Evolutionary conservation across 2,797 vertebrate species (phyloP).

Genomic region (Myioborus miniatus): DNA sequence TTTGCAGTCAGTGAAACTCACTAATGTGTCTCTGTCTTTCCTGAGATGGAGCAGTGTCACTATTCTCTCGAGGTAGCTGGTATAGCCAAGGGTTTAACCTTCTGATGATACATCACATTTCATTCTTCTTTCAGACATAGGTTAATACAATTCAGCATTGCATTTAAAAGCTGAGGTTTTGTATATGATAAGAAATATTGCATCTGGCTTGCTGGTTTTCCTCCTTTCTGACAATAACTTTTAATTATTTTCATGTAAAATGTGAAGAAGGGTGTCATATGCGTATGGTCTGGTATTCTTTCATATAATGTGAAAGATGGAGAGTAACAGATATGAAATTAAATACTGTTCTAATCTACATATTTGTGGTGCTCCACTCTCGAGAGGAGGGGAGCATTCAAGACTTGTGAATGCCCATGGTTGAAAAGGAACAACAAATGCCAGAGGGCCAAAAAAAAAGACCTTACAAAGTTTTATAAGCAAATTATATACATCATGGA

Average conservation of each 20-base stretch:
- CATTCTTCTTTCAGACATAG: neutral
- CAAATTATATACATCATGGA: neutral
- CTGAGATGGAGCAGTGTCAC: neutral
- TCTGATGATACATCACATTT: neutral
- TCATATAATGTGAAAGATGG: neutral
- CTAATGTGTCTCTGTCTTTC: neutral
- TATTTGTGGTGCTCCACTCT: neutral
- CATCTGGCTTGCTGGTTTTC: neutral
- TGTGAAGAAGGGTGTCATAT: neutral
- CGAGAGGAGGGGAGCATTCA: neutral
- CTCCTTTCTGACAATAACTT: neutral
- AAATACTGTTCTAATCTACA: neutral
- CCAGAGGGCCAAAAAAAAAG: neutral
- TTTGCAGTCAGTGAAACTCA: neutral
- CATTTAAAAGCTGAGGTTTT: neutral
- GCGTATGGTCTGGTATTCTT: neutral
- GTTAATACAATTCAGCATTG: neutral
- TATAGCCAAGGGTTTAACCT: neutral
- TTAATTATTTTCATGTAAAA: neutral
- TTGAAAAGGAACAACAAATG: neutral
- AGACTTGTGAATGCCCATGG: neutral
- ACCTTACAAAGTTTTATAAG: neutral
- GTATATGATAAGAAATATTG: neutral
- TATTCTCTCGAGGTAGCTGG: neutral
- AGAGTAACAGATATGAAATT: neutral